phyloP scores from a whole-genome alignment of 2,888 invertebrate species.

The Operophtera brumata region DNA sequence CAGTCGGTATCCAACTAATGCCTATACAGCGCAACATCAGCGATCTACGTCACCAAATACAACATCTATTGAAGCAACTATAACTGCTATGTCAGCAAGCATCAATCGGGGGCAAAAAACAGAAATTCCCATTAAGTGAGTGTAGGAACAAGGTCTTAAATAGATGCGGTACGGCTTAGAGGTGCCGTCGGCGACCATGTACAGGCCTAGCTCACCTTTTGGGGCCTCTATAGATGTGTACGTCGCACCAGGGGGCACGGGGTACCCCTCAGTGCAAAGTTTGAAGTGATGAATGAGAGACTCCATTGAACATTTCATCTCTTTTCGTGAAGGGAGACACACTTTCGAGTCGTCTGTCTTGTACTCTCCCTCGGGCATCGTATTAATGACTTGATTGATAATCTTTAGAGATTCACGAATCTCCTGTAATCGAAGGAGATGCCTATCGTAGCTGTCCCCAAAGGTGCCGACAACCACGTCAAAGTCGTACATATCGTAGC shows the following conservation, averaged over 20 bases:
- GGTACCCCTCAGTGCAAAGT: conserved; percentile 89
- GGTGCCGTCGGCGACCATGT: conserved; percentile 91
- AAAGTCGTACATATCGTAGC: conserved; percentile 90
- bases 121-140: conserved; percentile 83
- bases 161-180: conserved; percentile 86
- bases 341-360: conserved; percentile 91
- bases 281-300: conserved; percentile 95
- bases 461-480: conserved; percentile 90
- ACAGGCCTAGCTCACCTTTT: conserved; percentile 93
- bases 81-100: conserved; percentile 89
- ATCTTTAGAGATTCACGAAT: conserved; percentile 90
- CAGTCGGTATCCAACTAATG: too few species aligned
- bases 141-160: conserved; percentile 79
- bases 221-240: conserved; percentile 91
- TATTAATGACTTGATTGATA: conserved; percentile 89
- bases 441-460: conserved; percentile 92
- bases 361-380: conserved; percentile 90
- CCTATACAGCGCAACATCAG: conserved; percentile 39
- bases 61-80: conserved; percentile 85
- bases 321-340: conserved; percentile 84
- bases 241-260: conserved; percentile 91
- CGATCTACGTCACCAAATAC: conserved; percentile 84
- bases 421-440: conserved; percentile 84
- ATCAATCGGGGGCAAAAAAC: conserved; percentile 82
- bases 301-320: conserved; percentile 95